Base-by-base conservation (phyloP, 1,140 invertebrate genomes). In the Nylanderia fulva region DNA sequence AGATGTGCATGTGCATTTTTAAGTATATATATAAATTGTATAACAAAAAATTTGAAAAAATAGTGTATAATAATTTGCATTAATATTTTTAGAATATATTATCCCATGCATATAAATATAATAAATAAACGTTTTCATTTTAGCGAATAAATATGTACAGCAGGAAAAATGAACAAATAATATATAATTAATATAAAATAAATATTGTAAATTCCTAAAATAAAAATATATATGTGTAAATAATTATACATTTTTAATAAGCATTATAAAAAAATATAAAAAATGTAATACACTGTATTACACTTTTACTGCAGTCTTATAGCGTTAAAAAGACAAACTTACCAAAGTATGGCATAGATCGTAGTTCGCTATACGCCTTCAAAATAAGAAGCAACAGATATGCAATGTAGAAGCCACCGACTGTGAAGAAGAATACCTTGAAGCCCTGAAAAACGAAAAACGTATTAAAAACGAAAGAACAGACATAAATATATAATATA, bases 301-400 rank as follows among this genome's bases (percentile, higher is more conserved):
- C 24, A 24, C 2, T 58, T 24, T 45, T 45, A 42, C 15, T 7
- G 13, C 2, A 15, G 27, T n/a, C 4, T 56, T 36, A 33, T 33
- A 36, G 5, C 2, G 11, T n/a, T 60, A 29, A 68, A 45, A 39
- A 48, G 24, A 24, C 48, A 33, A 60, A 21, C 64, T 96, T 96
- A 99, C 98, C 98, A 96, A 99, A 99, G 95, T 98, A 99, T 85
- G 98, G 98, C 99, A 99, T 99, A 11, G 98, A 98, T 91, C 98
- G 96, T 39, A 99, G 95, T 95, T 99, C 99, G 87, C 97, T 98
- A 92, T 99, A 99, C 2, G 98, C 98, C 91, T 97, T 97, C 27
- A 99, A 94, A 82, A 99, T 96, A 24, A 99, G 95, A 89, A 98
- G 96, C 0, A 97, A 90, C 68, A 99, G 94, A 95, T 99, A 99